phyloP scores from a whole-genome alignment of 2,888 invertebrate genomes.

The Pseudococcus jackbeardsleyi region DNA sequence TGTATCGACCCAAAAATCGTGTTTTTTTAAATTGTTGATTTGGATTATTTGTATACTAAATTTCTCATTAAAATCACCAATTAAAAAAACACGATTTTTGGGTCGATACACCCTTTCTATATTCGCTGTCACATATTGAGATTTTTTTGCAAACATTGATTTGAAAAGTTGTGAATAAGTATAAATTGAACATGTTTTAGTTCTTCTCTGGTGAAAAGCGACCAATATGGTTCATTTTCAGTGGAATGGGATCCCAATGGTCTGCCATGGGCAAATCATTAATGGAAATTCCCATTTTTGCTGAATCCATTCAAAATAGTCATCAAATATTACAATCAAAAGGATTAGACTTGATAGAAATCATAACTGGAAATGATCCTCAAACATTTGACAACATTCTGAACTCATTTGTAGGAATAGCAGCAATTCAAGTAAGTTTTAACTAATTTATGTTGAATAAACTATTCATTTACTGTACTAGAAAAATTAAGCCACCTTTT shows the following conservation, averaged over 20 bases:
- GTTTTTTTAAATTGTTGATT: no score
- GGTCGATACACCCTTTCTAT: no score
- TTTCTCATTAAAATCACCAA: no score
- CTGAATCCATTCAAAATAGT: slow-evolving; percentile 78
- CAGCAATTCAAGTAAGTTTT: slow-evolving; percentile 74
- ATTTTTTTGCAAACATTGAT: neutral
- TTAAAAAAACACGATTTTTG: no score
- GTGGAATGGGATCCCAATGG: slow-evolving; percentile 94
- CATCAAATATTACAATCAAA: slow-evolving; percentile 76
- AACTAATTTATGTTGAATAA: neutral
- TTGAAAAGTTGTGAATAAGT: neutral
- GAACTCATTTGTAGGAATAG: slow-evolving; percentile 81
- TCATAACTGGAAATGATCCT: slow-evolving; percentile 76
- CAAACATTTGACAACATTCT: slow-evolving; percentile 78
- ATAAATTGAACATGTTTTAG: slow-evolving; percentile 69
- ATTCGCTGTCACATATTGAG: no score
- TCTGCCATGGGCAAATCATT: slow-evolving; percentile 84
- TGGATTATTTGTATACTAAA: no score
- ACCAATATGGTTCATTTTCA: slow-evolving; percentile 90
- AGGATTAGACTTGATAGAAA: slow-evolving; percentile 77
- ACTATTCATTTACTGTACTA: no score
- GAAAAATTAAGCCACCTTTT: no score
- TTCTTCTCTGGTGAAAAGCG: slow-evolving; percentile 76
- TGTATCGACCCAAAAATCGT: no score
- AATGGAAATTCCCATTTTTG: slow-evolving; percentile 81